Base-by-base conservation (phyloP, 2,888 invertebrate genomes). In the Amphimallon solstitiale region DNA sequence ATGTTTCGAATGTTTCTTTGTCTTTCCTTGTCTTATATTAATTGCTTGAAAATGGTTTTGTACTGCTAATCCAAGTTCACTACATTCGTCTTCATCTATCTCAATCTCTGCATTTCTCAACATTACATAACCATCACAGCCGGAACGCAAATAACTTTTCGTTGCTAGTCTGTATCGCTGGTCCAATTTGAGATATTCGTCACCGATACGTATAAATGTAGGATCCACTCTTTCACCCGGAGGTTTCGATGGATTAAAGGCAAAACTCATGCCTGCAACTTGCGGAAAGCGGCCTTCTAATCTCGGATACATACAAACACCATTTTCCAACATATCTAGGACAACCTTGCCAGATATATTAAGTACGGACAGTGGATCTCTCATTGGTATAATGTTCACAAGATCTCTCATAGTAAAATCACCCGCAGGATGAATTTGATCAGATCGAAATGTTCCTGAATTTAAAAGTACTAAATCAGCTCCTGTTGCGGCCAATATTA, bases 31-130 rank as follows among this genome's bases (percentile, higher is more conserved):
- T 40, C 92, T 86, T 75, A 94, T 90, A 81, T 92, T 89, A 74
- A 95, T 94, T 1, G 95, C 92, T 65, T 92, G 89, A 82, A 96
- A 95, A 80, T 95, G 95, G 82, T 95, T 95, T 83, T 94, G 93
- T 17, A 96, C 86, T 0, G 93, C 92, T 74, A 93, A 88, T 6
- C 92, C 91, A 68, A 95, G 82, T 77, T 94, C 92, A 0, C 94
- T 93, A 73, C 94, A 93, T 82, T 92, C 90, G 78, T 95, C 95
- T 61, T 94, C 92, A 73, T 90, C 89, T 73, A 94, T 87, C 93
- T 67, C 63, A 21, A 64, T 40, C 2, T 87, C 88, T 2, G 91
- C 90, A 61, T 89, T 84, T 68, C 89, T 91, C 71, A 96, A 86
- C 86, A 92, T 90, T 52, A 86, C 89, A 80, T 92, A 96, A 0